Conservation (phyloP, 2,888 invertebrate species). For the Muschampia plurimacula region DNA sequence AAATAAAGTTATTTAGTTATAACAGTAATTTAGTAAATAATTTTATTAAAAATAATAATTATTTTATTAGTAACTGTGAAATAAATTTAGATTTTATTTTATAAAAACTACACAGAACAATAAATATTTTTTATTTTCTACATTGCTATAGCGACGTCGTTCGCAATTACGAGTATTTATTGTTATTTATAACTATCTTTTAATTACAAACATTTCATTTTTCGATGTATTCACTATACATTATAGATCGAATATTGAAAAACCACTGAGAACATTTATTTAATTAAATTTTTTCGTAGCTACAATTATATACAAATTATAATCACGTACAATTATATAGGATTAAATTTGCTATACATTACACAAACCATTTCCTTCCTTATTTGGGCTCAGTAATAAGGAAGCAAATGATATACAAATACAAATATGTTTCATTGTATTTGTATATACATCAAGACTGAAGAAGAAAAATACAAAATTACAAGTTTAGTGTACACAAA, state of each 20-base stretch:
- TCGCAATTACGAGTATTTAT: not conserved
- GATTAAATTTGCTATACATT: slow-evolving; percentile 17
- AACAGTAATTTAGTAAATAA: too few relatives aligned
- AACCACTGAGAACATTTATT: not conserved
- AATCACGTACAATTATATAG: not conserved
- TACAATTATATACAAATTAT: slow-evolving; percentile 13
- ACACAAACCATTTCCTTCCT: slow-evolving; percentile 45
- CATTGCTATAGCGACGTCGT: not conserved
- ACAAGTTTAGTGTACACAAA: too few relatives aligned
- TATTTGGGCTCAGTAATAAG: slow-evolving; percentile 57
- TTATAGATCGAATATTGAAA: not conserved
- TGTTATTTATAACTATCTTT: slow-evolving; percentile 12
- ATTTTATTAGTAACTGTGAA: not conserved
- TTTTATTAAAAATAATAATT: not conserved
- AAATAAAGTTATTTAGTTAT: too few relatives aligned
- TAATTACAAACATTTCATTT: slow-evolving; percentile 10
- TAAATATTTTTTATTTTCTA: slow-evolving; percentile 17
- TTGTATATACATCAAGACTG: too few relatives aligned
- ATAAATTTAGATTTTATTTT: slow-evolving; percentile 26
- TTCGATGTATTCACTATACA: slow-evolving; percentile 28
- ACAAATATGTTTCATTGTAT: too few relatives aligned
- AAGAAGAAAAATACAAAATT: too few relatives aligned
- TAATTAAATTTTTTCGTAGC: not conserved
- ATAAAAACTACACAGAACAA: slow-evolving; percentile 23
- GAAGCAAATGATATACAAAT: slow-evolving; percentile 43